Percentiles rank a stretch among this genome's conserved stretches.
Conservation (phyloP, 1,140 invertebrate species). For the Diprion similis region DNA sequence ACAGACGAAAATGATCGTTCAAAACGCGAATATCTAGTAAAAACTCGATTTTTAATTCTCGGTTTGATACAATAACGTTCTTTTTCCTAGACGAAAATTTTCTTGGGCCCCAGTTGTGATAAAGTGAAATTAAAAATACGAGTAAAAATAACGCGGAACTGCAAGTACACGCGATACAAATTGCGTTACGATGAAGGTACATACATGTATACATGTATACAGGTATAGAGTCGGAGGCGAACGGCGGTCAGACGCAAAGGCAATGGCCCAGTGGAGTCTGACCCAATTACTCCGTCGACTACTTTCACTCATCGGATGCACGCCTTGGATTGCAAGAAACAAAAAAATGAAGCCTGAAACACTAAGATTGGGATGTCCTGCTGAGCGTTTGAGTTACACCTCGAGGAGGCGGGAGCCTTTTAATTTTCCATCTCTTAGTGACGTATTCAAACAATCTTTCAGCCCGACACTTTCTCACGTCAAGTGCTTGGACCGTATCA, state of each 20-base stretch:
- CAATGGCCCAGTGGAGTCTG: constrained; percentile 6
- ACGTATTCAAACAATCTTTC: neutral
- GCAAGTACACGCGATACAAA: too few species aligned
- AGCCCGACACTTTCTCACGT: neutral
- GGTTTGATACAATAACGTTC: too few species aligned
- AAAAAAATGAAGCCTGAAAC: neutral
- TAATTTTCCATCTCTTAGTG: neutral
- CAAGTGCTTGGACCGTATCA: neutral
- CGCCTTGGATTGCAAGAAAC: neutral
- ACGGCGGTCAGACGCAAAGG: neutral
- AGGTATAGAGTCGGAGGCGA: neutral
- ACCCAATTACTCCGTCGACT: constrained; percentile 1
- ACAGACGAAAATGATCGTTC: too few species aligned
- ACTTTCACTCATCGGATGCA: constrained; percentile 4
- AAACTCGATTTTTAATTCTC: too few species aligned
- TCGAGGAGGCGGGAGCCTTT: neutral
- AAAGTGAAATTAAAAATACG: too few species aligned
- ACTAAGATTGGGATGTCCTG: neutral
- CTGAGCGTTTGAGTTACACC: neutral
- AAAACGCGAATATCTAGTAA: too few species aligned
- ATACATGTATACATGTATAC: neutral
- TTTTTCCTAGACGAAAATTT: too few species aligned
- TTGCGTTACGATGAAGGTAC: neutral
- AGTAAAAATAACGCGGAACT: too few species aligned
- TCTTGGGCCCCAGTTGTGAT: too few species aligned